Percentiles rank a stretch among this genome's conserved stretches.
Conservation (phyloP, 2,888 invertebrate genomes). For the Clanis bilineata region DNA sequence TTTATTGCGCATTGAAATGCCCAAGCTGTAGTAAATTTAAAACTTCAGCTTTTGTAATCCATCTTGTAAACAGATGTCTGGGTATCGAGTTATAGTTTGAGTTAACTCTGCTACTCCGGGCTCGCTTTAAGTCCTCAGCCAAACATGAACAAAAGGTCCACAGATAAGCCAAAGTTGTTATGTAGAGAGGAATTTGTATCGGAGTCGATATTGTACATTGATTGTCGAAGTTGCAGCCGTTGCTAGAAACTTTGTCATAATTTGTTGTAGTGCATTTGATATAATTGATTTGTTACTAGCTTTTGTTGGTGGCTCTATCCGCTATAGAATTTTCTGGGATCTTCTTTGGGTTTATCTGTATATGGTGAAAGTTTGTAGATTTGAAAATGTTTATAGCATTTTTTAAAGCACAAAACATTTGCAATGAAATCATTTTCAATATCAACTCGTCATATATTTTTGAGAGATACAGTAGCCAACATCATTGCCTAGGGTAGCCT, state of each 20-base stretch:
- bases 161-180: slow-evolving; percentile 5
- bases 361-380: too few species aligned
- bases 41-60: slow-evolving; percentile 15
- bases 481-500: too few species aligned
- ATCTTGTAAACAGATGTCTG: slow-evolving; percentile 16
- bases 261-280: not conserved
- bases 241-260: not conserved
- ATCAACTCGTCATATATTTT: too few species aligned
- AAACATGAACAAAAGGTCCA: slow-evolving; percentile 14
- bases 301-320: too few species aligned
- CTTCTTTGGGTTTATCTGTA: too few species aligned
- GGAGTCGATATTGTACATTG: not conserved
- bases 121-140: slow-evolving; percentile 6
- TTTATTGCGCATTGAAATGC: too few species aligned
- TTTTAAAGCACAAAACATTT: too few species aligned
- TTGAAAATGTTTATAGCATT: too few species aligned
- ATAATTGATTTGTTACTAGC: not conserved
- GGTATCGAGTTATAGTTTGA: slow-evolving; percentile 15
- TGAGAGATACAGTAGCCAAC: too few species aligned
- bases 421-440: too few species aligned
- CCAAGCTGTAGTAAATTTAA: too few species aligned
- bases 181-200: slow-evolving; percentile 11
- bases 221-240: not conserved
- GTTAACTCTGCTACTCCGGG: slow-evolving; percentile 11
- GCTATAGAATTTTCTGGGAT: too few species aligned